These are phyloP conservation scores for Ochropacha duplaris DNA, from an alignment of 2,888 invertebrate genomes.

Conservation along the genomic window DNA sequence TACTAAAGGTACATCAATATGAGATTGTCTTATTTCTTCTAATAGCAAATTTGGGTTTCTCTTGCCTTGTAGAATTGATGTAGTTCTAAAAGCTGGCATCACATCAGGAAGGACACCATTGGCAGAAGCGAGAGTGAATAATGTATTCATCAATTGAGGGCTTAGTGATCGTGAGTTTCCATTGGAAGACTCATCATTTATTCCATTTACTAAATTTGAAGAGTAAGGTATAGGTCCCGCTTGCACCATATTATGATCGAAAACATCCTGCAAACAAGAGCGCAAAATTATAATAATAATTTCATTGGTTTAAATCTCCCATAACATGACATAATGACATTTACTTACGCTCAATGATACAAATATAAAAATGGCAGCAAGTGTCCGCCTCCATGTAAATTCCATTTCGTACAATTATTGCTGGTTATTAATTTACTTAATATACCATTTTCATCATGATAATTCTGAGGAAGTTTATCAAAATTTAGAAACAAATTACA, in stretches of 20 bases:
- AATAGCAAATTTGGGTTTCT: background rate
- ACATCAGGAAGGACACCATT: slow-evolving; percentile 34
- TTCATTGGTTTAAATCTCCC: background rate
- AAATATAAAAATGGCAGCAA: slow-evolving; percentile 35
- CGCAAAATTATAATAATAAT: background rate
- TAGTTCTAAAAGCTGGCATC: slow-evolving; percentile 16
- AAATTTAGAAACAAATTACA: slow-evolving; percentile 48
- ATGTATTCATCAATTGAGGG: slow-evolving; percentile 28
- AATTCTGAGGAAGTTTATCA: slow-evolving; percentile 45
- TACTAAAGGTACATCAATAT: background rate
- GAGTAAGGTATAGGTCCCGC: background rate
- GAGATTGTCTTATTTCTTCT: background rate
- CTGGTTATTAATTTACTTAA: slow-evolving; percentile 50
- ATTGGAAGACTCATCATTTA: slow-evolving; percentile 2
- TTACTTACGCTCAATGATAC: slow-evolving; percentile 48
- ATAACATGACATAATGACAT: slow-evolving; percentile 7
- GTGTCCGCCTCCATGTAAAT: slow-evolving; percentile 42
- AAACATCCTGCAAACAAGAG: slow-evolving; percentile 1
- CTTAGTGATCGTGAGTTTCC: slow-evolving; percentile 15
- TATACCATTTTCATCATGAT: slow-evolving; percentile 43
- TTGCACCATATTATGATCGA: background rate
- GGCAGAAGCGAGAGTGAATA: slow-evolving; percentile 27
- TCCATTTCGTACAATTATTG: slow-evolving; percentile 54
- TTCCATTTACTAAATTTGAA: background rate
- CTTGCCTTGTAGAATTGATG: background rate